phyloP scores from a whole-genome alignment of 1,140 invertebrate genomes.

The Tigriopus japonicus region DNA sequence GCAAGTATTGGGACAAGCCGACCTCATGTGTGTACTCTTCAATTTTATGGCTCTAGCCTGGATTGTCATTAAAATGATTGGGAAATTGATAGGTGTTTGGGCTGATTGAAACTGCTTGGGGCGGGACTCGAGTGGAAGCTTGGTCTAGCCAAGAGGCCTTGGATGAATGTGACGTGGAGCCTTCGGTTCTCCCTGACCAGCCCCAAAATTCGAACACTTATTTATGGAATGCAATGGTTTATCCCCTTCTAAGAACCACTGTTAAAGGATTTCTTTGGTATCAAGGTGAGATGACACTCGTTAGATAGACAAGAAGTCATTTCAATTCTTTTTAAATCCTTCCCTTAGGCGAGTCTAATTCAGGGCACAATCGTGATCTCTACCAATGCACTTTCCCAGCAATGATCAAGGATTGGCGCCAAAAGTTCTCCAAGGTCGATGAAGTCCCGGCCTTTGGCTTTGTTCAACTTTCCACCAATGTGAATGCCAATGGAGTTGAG shows the following conservation, averaged over 20 bases:
- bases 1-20: no score
- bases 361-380: neutral
- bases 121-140: neutral
- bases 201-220: neutral
- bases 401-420: slow-evolving; percentile 2
- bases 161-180: neutral
- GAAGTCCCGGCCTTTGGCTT: neutral
- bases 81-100: neutral
- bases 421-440: neutral
- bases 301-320: neutral
- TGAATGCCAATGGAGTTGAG: neutral
- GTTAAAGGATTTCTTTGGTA: slow-evolving; percentile 11
- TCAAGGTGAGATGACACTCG: neutral
- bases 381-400: slow-evolving; percentile 10
- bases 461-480: slow-evolving; percentile 1
- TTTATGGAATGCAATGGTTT: slow-evolving; percentile 4
- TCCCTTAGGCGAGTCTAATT: neutral
- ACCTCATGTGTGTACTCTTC: no score
- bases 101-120: neutral
- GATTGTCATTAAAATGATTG: no score
- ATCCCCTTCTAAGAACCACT: neutral
- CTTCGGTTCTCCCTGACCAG: neutral
- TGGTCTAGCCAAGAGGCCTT: neutral
- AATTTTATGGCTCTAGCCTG: no score
- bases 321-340: neutral